These are phyloP conservation scores for Galerucella nymphaeae DNA, from an alignment of 2,888 invertebrate species.

Conservation along the genomic window DNA sequence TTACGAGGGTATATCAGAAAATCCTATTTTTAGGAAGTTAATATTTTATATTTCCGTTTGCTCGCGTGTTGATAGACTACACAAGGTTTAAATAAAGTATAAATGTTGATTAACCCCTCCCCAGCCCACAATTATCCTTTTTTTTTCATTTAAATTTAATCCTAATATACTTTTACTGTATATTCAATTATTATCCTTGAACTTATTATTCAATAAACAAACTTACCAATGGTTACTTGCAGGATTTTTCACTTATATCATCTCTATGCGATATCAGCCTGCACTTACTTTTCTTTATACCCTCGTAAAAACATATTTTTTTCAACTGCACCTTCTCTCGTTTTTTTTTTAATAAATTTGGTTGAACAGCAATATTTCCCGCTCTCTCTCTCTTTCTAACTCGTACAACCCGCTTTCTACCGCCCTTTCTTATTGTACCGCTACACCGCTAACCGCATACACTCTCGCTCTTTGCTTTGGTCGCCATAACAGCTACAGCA, in stretches of 20 bases:
- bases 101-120: no score
- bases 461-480: conserved; percentile 17
- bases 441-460: conserved; percentile 18
- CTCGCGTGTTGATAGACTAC: no score
- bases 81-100: no score
- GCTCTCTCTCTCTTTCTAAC: background rate
- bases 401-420: conserved; percentile 18
- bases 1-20: conserved; percentile 4
- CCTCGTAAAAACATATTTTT: background rate
- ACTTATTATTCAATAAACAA: no score
- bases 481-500: conserved; percentile 23
- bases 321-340: conserved; percentile 12
- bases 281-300: background rate
- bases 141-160: no score
- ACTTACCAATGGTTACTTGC: no score
- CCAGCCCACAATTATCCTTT: no score
- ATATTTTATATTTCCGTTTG: no score
- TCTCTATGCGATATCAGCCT: background rate
- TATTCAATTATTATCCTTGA: no score
- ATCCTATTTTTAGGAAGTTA: background rate
- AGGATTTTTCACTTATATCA: no score
- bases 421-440: conserved; percentile 14
- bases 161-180: no score
- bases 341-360: background rate
- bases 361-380: conserved; percentile 4